A percentile compares a stretch with the other conserved stretches of the same genome.
Conservation (phyloP, 2,113 vertebrate genomes). For the Sminthopsis crassicaudata region DNA sequence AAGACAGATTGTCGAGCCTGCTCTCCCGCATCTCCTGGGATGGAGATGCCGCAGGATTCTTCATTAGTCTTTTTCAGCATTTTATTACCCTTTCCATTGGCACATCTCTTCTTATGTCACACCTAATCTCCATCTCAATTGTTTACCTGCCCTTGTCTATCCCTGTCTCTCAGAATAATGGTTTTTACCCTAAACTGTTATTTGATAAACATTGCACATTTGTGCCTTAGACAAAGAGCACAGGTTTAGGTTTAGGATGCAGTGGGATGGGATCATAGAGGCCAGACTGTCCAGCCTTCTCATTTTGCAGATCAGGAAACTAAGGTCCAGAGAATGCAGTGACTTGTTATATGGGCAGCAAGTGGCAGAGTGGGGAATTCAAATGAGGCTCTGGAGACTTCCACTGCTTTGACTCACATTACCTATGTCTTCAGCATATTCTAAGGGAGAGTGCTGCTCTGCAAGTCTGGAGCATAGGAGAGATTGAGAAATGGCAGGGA, state of each 20-base stretch:
- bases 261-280: background rate
- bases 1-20: background rate
- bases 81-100: background rate
- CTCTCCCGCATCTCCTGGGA: background rate
- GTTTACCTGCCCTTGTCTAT: background rate
- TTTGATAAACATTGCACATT: background rate
- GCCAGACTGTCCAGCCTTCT: accelerated
- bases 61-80: background rate
- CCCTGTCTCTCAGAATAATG: background rate
- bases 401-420: background rate
- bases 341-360: background rate
- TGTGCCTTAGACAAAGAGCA: background rate
- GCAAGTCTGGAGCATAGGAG: background rate
- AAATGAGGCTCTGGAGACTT: background rate
- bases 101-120: background rate
- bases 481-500: background rate
- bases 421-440: background rate
- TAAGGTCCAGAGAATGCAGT: background rate
- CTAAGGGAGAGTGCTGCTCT: background rate
- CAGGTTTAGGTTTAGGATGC: background rate
- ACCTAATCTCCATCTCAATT: background rate
- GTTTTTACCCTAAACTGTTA: background rate
- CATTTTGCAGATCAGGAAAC: background rate
- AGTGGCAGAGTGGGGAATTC: background rate
- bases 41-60: background rate